phyloP scores from a whole-genome alignment of 2,888 invertebrate species.

The Ctenicera cuprea region DNA sequence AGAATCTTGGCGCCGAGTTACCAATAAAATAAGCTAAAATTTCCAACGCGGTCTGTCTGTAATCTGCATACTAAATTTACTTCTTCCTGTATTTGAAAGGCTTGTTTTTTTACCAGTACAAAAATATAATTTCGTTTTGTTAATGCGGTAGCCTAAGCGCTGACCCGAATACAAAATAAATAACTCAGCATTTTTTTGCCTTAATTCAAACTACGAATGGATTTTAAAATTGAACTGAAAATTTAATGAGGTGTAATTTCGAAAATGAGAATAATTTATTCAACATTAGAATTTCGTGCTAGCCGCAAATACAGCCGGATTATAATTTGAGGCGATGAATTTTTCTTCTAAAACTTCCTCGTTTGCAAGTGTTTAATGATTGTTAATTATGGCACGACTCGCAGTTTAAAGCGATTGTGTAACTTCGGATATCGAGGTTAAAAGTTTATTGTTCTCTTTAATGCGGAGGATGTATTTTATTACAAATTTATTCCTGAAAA shows the following conservation, averaged over 20 bases:
- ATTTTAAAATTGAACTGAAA: slow-evolving; percentile 22
- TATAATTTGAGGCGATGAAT: not conserved
- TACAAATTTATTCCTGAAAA: not conserved
- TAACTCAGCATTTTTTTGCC: slow-evolving; percentile 3
- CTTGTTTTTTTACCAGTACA: slow-evolving; percentile 25
- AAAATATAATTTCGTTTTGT: slow-evolving; percentile 33
- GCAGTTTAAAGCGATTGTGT: slow-evolving; percentile 2
- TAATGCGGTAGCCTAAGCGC: slow-evolving; percentile 17
- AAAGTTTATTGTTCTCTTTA: not conserved
- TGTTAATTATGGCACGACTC: slow-evolving; percentile 4
- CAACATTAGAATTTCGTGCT: not conserved
- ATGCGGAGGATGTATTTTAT: not conserved
- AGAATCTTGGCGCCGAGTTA: slow-evolving; percentile 29
- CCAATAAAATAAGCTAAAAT: slow-evolving; percentile 40
- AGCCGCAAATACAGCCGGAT: slow-evolving; percentile 2
- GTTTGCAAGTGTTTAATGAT: slow-evolving; percentile 20
- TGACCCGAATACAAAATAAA: slow-evolving; percentile 38
- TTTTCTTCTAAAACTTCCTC: slow-evolving; percentile 12
- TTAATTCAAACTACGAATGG: slow-evolving; percentile 10
- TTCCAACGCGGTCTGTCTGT: slow-evolving; percentile 13
- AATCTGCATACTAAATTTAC: slow-evolving; percentile 39
- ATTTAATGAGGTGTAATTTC: slow-evolving; percentile 27
- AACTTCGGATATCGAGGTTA: not conserved
- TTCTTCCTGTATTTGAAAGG: slow-evolving; percentile 33
- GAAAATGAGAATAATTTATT: slow-evolving; percentile 20